Percentiles rank a stretch among this genome's conserved stretches.
phyloP scores from a whole-genome alignment of 2,113 vertebrate genomes.

The Pseudopodoces humilis region DNA sequence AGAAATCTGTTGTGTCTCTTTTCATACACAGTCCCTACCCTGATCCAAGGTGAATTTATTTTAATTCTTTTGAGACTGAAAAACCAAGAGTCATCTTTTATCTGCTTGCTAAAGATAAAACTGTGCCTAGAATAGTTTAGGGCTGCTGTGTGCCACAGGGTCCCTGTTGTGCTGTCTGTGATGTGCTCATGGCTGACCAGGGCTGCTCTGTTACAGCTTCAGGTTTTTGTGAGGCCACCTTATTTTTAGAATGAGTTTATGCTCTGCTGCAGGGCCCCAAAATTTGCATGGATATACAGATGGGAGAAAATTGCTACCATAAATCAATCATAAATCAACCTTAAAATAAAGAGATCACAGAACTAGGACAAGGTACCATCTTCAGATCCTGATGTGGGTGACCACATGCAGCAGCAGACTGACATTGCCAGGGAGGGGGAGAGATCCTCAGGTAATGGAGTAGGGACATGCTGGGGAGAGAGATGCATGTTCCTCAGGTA shows the following conservation, averaged over 20 bases:
- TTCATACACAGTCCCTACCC: neutral
- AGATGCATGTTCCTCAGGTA: rapidly evolving
- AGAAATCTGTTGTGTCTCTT: neutral
- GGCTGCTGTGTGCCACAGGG: neutral
- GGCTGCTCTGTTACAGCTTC: neutral
- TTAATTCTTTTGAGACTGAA: neutral
- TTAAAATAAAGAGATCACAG: neutral
- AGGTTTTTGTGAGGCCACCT: neutral
- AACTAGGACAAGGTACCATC: neutral
- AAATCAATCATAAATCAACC: conserved; percentile 28
- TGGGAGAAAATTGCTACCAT: conserved; percentile 10
- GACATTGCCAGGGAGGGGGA: neutral
- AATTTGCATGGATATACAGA: conserved; percentile 19
- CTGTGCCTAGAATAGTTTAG: conserved; percentile 1
- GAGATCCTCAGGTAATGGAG: neutral
- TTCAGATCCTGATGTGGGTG: neutral
- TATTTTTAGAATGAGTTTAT: conserved; percentile 46
- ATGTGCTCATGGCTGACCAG: neutral
- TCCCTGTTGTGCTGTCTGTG: conserved; percentile 3
- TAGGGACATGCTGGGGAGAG: neutral
- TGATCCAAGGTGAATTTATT: conserved; percentile 16
- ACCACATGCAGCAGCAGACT: neutral
- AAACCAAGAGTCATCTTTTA: neutral
- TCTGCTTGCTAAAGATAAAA: conserved; percentile 17
- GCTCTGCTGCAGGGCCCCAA: neutral